Conservation (phyloP, 2,113 vertebrate genomes). For the Mormyrus lacerda region DNA sequence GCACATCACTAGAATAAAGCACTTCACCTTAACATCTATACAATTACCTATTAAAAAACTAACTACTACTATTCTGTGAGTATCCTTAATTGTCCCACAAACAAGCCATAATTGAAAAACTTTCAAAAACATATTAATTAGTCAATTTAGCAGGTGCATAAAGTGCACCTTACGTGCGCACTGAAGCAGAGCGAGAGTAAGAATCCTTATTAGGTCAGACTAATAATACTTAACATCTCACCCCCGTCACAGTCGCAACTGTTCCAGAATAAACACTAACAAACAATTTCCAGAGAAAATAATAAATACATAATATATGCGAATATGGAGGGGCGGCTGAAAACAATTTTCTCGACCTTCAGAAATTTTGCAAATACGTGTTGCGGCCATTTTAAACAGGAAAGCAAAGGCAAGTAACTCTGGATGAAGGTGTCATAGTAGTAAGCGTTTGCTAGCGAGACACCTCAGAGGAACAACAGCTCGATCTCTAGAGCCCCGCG, state of each 20-base stretch:
- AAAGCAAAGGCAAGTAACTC: neutral
- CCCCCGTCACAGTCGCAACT: neutral
- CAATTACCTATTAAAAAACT: neutral
- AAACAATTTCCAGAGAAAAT: constrained; percentile 1
- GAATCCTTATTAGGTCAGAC: neutral
- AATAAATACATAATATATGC: neutral
- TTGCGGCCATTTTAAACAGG: neutral
- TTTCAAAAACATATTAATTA: neutral
- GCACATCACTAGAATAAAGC: neutral
- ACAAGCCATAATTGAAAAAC: neutral
- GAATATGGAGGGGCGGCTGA: neutral
- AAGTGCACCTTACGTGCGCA: neutral
- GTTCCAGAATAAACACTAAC: neutral
- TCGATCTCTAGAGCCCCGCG: neutral
- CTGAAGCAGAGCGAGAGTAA: neutral
- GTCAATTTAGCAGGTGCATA: neutral
- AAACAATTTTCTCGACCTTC: neutral
- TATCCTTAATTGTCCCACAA: neutral
- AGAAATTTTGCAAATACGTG: neutral
- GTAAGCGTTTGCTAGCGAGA: neutral
- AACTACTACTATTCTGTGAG: neutral
- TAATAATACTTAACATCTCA: neutral
- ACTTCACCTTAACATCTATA: neutral
- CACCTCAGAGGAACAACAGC: neutral
- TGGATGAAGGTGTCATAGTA: neutral